Evolutionary conservation across 1,140 invertebrate species (phyloP).

Genomic region (Hormaphis cornu): DNA sequence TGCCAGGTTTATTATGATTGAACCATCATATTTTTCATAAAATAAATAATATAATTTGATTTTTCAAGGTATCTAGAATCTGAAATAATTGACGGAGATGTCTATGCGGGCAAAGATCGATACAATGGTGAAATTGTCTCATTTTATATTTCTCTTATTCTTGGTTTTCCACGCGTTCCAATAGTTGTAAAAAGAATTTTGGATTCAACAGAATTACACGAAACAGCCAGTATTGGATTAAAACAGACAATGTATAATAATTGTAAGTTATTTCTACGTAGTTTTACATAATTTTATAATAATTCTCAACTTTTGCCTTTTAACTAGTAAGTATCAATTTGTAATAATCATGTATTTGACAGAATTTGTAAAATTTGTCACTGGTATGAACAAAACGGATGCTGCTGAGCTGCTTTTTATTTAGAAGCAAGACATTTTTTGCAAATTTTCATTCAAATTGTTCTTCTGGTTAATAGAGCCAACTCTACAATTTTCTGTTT

Average conservation of each 20-base stretch:
- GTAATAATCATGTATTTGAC: no score
- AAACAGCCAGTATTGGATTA: constrained; percentile 3
- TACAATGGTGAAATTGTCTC: constrained; percentile 91
- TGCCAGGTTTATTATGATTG: background rate
- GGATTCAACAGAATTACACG: constrained; percentile 48
- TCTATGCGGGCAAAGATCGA: constrained; percentile 81
- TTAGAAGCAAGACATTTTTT: no score
- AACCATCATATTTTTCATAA: background rate
- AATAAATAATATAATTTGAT: background rate
- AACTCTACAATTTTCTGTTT: background rate
- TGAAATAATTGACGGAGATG: constrained; percentile 63
- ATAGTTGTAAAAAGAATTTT: constrained; percentile 68
- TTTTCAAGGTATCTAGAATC: constrained; percentile 57
- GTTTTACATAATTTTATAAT: no score
- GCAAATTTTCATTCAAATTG: no score
- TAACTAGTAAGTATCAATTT: no score
- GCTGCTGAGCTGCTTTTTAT: no score
- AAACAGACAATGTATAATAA: constrained; percentile 20
- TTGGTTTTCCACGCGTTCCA: constrained; percentile 68
- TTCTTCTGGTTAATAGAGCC: no score
- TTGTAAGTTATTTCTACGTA: constrained; percentile 18
- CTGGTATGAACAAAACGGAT: no score
- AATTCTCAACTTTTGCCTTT: no score
- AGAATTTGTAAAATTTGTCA: no score
- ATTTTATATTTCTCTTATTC: constrained; percentile 75